Conservation (phyloP, 2,888 invertebrate genomes). For the Erebia aethiops region DNA sequence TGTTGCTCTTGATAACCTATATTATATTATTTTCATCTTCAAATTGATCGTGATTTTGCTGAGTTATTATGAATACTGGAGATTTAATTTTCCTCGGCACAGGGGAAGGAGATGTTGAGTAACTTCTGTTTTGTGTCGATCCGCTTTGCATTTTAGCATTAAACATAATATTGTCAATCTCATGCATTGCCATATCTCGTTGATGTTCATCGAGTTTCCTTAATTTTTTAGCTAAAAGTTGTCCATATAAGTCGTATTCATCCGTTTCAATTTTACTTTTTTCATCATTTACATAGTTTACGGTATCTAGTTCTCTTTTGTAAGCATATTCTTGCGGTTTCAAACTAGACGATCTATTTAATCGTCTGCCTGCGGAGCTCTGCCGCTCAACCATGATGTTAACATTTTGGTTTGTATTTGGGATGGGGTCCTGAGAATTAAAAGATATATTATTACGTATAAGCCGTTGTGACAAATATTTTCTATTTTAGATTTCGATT, state of each 20-base stretch:
- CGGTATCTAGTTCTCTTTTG: constrained; percentile 44
- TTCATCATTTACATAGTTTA: constrained; percentile 40
- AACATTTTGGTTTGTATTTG: constrained; percentile 45
- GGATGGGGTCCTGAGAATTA: constrained; percentile 44
- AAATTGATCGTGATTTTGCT: constrained; percentile 54
- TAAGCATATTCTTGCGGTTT: constrained; percentile 33
- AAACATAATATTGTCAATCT: constrained; percentile 75
- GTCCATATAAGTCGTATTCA: constrained; percentile 71
- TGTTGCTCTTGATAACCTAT: constrained; percentile 53
- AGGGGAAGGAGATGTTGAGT: constrained; percentile 56
- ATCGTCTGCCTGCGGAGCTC: constrained; percentile 25
- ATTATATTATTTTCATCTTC: constrained; percentile 65
- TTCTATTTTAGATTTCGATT: too few relatives aligned
- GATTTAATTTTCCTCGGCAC: constrained; percentile 58
- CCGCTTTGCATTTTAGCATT: constrained; percentile 64
- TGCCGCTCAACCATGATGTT: constrained; percentile 40
- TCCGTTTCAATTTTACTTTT: constrained; percentile 52
- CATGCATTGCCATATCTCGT: constrained; percentile 73
- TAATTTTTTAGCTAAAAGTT: constrained; percentile 70
- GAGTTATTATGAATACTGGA: constrained; percentile 62
- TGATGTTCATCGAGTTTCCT: constrained; percentile 70
- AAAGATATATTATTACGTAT: constrained; percentile 40
- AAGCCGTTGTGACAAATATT: constrained; percentile 26
- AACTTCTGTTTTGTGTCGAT: constrained; percentile 48
- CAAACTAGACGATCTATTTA: constrained; percentile 23